Conservation (phyloP, 2,888 invertebrate species). For the Diabrotica balteata region DNA sequence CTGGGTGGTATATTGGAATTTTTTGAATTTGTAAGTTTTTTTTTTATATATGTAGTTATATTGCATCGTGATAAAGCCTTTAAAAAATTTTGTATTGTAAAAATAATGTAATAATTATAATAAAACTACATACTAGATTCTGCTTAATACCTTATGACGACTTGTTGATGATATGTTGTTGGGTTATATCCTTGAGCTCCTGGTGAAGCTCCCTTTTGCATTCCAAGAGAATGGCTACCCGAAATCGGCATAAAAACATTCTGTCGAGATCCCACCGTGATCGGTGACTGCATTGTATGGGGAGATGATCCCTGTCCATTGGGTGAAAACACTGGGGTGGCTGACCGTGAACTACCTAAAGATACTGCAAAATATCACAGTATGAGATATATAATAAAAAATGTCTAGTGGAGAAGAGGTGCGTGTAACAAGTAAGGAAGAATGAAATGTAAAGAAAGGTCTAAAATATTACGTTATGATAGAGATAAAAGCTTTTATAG, state of each 20-base stretch:
- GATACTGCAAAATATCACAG: slow-evolving; percentile 69
- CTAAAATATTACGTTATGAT: not conserved
- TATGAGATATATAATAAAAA: no score
- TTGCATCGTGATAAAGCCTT: no score
- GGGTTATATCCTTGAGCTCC: slow-evolving; percentile 54
- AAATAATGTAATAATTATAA: no score
- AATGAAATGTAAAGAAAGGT: not conserved
- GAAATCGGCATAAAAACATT: slow-evolving; percentile 93
- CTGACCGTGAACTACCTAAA: slow-evolving; percentile 90
- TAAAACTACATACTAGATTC: no score
- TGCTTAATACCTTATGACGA: slow-evolving; percentile 55
- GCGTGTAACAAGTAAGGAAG: not conserved
- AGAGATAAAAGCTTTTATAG: not conserved
- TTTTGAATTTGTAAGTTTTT: no score
- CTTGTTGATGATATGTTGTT: slow-evolving; percentile 56
- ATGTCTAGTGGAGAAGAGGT: no score
- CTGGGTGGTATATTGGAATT: no score
- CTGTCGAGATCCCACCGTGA: slow-evolving; percentile 76
- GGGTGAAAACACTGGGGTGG: slow-evolving; percentile 88
- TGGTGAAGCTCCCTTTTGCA: slow-evolving; percentile 61
- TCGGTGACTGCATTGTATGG: slow-evolving; percentile 71
- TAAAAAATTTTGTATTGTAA: no score
- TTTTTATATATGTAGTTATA: no score
- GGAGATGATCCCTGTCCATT: slow-evolving; percentile 74
- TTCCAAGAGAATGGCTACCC: slow-evolving; percentile 63